A percentile compares a stretch with the other conserved stretches of the same genome.
These are phyloP conservation scores for Argyresthia goedartella DNA, from an alignment of 2,888 invertebrate genomes.

Conservation along the genomic window DNA sequence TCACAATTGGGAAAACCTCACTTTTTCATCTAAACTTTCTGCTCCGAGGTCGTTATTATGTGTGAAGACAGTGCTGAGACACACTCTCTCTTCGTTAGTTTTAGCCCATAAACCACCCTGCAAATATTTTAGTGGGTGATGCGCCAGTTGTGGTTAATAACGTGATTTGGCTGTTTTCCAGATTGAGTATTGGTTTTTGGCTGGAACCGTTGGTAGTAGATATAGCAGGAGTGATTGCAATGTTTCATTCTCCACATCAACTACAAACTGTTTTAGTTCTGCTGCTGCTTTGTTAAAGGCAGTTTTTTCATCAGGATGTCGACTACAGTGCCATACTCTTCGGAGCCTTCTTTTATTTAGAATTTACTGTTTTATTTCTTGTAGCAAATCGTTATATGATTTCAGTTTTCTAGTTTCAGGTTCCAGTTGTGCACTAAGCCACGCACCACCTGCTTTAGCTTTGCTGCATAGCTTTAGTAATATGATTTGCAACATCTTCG, in stretches of 20 bases:
- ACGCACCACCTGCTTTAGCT: too few relatives aligned
- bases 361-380: neutral
- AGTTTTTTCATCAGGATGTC: neutral
- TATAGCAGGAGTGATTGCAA: conserved; percentile 7
- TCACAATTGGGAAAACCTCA: neutral
- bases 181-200: conserved; percentile 12
- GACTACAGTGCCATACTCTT: conserved; percentile 2
- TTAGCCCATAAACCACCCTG: conserved; percentile 2
- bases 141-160: conserved; percentile 7
- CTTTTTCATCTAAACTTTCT: neutral
- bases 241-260: neutral
- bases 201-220: neutral
- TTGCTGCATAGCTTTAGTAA: conserved; percentile 1
- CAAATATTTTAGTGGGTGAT: conserved; percentile 5
- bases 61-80: neutral
- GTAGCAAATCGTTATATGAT: neutral
- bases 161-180: conserved; percentile 15
- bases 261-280: neutral
- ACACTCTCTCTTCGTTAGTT: neutral
- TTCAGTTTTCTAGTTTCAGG: neutral
- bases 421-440: neutral
- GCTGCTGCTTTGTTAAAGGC: neutral
- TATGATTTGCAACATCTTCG: neutral
- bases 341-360: neutral
- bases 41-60: neutral